Conservation (phyloP, 2,113 vertebrate genomes). For the Siphamia tubifer region DNA sequence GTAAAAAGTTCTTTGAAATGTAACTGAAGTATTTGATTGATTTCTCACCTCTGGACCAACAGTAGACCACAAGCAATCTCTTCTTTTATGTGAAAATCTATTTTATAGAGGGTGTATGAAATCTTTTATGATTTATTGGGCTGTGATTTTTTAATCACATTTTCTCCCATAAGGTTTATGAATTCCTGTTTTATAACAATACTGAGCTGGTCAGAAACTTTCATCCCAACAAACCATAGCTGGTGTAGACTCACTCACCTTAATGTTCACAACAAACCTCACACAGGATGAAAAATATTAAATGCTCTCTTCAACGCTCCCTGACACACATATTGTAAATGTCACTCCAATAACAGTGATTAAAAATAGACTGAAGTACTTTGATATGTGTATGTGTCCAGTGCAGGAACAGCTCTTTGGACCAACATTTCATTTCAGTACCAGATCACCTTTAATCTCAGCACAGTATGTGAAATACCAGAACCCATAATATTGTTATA, state of each 20-base stretch:
- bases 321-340: not conserved
- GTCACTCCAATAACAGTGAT: not conserved
- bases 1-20: not conserved
- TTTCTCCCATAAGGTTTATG: slow-evolving; percentile 27
- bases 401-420: not conserved
- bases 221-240: not conserved
- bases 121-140: slow-evolving; percentile 50
- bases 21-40: slow-evolving; percentile 34
- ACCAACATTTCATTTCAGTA: not conserved
- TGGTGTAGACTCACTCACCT: not conserved
- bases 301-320: not conserved
- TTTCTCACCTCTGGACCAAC: slow-evolving; percentile 29
- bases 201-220: slow-evolving; percentile 5
- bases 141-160: slow-evolving; percentile 47
- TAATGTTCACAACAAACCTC: not conserved
- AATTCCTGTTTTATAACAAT: slow-evolving; percentile 26
- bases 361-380: not conserved
- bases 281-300: not conserved
- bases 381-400: not conserved
- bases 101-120: slow-evolving; percentile 35
- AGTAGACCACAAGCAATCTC: slow-evolving; percentile 42
- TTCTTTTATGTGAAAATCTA: slow-evolving; percentile 53
- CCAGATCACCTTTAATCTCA: not conserved
- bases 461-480: not conserved
- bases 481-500: slow-evolving; percentile 6